These are phyloP conservation scores for Platyrinchus mystaceus DNA, from an alignment of 2,797 vertebrate species.

Conservation along the genomic window DNA sequence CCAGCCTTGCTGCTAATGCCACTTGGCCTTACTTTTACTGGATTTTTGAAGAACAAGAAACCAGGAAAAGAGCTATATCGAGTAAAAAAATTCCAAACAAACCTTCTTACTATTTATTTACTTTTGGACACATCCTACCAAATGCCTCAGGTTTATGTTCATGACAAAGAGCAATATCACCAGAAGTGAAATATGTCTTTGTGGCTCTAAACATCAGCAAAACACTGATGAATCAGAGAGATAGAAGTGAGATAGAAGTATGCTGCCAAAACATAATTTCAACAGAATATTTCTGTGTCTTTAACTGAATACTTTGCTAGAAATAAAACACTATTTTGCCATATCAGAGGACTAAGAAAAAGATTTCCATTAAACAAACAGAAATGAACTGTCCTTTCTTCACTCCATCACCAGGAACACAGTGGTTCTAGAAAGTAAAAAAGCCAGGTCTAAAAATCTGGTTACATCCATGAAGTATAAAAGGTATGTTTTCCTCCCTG, in stretches of 20 bases:
- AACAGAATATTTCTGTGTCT: neutral
- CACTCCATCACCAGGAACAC: neutral
- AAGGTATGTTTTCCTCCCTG: neutral
- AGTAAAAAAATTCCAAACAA: neutral
- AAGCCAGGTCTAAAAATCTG: neutral
- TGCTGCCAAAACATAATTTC: neutral
- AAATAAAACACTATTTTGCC: neutral
- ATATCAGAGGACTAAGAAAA: neutral
- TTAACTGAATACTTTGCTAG: neutral
- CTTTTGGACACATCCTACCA: neutral
- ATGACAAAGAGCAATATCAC: neutral
- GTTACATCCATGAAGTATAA: neutral
- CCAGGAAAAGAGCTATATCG: neutral
- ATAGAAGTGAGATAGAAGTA: neutral
- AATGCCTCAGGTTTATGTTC: neutral
- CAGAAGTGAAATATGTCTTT: neutral
- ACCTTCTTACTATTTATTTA: neutral
- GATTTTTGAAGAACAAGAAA: neutral
- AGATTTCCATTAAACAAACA: neutral
- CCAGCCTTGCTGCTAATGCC: neutral
- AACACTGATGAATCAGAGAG: slow-evolving; percentile 19
- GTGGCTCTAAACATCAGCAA: slow-evolving; percentile 5
- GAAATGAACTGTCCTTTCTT: neutral
- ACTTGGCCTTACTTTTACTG: neutral
- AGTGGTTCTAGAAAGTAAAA: neutral